Base-by-base conservation (phyloP, 2,113 vertebrate species). In the Alouatta palliata region DNA sequence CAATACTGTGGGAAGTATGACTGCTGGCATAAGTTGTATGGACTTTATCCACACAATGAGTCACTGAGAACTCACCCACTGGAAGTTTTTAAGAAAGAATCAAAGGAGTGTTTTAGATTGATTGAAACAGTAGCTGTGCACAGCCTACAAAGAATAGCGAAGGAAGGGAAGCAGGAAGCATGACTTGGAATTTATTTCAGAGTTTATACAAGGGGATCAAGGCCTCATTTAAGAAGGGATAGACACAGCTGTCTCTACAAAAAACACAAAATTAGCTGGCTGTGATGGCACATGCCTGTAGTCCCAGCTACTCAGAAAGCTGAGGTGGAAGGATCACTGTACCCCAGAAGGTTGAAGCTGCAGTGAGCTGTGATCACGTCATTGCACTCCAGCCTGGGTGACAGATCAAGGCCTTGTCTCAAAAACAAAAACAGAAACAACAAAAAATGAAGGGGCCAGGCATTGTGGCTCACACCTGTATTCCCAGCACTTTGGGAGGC, bases 141-240 rank as follows among this genome's bases (percentile, higher is more conserved):
- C 21, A 17, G 27, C 3, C 52, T 71, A 14, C 21, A 66, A 25
- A 19, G 37, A 37, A 64, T 35, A 14, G 20, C 47, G 37, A 11
- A 75, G 16, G 25, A 91, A 35, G 2, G 2, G 25, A 77, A 71
- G 27, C 5, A 83, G 25, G 64, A 94, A 64, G 23, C 5, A 0
- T 35, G 54, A n/a, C 35, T 85, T 87, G 43, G 90, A 61, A 94
- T 68, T 95, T 73, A 88, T 82, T 79, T 83, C 47, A 61, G 70
- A 87, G 30, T 73, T 61, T 40, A 93, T 35, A 58, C 43, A 84
- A 88, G 14, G 14, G 17, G 6, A 66, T 76, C 12, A 79, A 70
- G 58, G 23, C 40, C 54, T 94, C 54, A 68, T 85, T 85, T 88
- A 52, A 80, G n/a, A 89, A 89, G 4, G 84, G 23, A 86, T 2